Evolutionary conservation across 2,797 vertebrate species (phyloP).

Genomic region (Clarias platycephalus): DNA sequence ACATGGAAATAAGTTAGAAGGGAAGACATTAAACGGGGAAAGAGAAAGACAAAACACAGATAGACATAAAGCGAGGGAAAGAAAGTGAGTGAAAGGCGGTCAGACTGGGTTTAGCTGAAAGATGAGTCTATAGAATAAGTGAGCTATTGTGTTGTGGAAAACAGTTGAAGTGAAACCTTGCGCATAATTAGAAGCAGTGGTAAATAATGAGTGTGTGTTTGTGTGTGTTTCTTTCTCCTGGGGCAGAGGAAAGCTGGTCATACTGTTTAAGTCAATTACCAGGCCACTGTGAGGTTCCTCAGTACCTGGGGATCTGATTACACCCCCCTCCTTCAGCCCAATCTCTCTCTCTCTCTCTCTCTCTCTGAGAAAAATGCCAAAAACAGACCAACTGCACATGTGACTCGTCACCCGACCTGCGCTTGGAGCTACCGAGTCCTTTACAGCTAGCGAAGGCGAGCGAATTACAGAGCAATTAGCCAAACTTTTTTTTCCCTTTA

Average conservation of each 20-base stretch:
- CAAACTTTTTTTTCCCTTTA: constrained; percentile 52
- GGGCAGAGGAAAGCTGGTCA: constrained; percentile 64
- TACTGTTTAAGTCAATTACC: constrained; percentile 76
- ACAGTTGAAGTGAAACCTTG: constrained; percentile 70
- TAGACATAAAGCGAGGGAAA: neutral
- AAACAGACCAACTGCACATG: constrained; percentile 4
- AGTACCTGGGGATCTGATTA: constrained; percentile 68
- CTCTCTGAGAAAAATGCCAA: constrained; percentile 1
- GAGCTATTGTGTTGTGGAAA: constrained; percentile 69
- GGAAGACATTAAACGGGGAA: neutral
- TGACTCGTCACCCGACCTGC: neutral
- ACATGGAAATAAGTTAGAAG: neutral
- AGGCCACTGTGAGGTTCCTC: constrained; percentile 73
- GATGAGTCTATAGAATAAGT: constrained; percentile 68
- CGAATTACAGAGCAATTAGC: constrained; percentile 65
- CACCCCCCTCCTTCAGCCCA: constrained; percentile 3
- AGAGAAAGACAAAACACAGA: neutral
- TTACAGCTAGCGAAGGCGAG: constrained; percentile 25
- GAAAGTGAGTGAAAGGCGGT: neutral
- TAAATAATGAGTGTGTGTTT: constrained; percentile 73
- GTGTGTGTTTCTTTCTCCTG: constrained; percentile 66
- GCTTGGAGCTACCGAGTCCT: constrained; percentile 41
- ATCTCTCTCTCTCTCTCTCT: neutral
- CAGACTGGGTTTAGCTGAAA: constrained; percentile 27
- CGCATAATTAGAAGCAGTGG: constrained; percentile 74